Percentiles rank a stretch among this genome's conserved stretches.
Conservation (phyloP, 2,113 vertebrate genomes). For the Haliaeetus leucogaster region DNA sequence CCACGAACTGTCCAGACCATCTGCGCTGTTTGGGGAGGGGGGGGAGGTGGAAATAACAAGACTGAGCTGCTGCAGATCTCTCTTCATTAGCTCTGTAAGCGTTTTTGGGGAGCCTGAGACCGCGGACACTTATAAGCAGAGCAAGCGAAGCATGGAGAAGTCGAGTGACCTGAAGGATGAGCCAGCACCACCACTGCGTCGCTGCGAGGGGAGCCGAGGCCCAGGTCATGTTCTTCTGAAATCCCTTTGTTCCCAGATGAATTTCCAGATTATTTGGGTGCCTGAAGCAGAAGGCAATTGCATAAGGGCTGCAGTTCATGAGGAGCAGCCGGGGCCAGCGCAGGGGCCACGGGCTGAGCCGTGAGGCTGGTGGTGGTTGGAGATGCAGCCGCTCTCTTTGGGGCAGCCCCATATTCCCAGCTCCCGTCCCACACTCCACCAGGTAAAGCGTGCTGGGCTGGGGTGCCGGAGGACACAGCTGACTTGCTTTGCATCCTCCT, state of each 20-base stretch:
- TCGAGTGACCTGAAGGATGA: neutral
- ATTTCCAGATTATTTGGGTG: neutral
- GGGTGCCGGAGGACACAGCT: neutral
- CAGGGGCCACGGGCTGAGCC: neutral
- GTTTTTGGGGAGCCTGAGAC: neutral
- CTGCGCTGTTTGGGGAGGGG: fast-evolving
- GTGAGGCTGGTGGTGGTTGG: neutral
- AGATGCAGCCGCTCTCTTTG: neutral
- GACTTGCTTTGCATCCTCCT: neutral
- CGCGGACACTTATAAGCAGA: fast-evolving
- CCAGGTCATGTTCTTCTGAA: neutral
- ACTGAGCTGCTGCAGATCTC: neutral
- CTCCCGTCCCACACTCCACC: neutral
- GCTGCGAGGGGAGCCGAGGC: neutral
- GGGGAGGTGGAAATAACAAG: fast-evolving
- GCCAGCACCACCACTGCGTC: too few relatives aligned
- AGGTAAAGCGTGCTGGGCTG: neutral
- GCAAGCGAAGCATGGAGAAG: fast-evolving
- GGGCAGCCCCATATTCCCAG: neutral
- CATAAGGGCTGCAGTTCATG: fast-evolving
- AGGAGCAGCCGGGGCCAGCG: neutral
- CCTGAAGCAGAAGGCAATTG: neutral
- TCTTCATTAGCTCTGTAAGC: fast-evolving
- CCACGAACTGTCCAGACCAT: fast-evolving
- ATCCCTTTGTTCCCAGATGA: neutral